Evolutionary conservation across 1,140 invertebrate genomes (phyloP).

Genomic region (Hyles vespertilio): DNA sequence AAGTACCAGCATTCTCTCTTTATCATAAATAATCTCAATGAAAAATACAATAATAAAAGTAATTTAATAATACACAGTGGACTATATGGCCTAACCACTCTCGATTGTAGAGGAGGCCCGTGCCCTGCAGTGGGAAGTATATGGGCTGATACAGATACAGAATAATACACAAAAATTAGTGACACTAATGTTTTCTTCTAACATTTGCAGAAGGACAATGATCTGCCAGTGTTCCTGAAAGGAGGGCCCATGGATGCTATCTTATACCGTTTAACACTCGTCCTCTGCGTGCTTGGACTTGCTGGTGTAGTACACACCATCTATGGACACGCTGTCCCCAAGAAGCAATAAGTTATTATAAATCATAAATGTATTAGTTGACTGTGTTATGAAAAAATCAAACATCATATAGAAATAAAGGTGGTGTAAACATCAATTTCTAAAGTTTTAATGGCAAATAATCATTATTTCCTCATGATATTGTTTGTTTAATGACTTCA

Average conservation of each 20-base stretch:
- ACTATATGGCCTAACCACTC: no score
- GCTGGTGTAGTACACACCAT: constrained; percentile 48
- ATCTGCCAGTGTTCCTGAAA: constrained; percentile 66
- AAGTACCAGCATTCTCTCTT: neutral
- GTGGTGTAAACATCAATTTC: neutral
- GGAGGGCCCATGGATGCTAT: constrained; percentile 69
- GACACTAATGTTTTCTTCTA: constrained; percentile 9
- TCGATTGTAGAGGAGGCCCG: no score
- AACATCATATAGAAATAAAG: constrained; percentile 1
- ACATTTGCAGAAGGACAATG: constrained; percentile 61
- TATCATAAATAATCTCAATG: neutral
- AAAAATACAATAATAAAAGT: neutral
- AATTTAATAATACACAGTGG: neutral
- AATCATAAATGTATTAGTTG: constrained; percentile 44
- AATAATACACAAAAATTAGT: neutral
- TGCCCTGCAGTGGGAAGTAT: neutral
- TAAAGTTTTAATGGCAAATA: neutral
- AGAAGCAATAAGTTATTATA: constrained; percentile 41
- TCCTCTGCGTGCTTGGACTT: constrained; percentile 44
- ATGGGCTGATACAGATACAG: neutral
- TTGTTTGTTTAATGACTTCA: no score
- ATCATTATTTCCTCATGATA: neutral
- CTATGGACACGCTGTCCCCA: constrained; percentile 54
- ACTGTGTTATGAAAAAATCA: constrained; percentile 40
- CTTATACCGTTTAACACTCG: constrained; percentile 59